These are phyloP conservation scores for Ommatoiulus sabulosus DNA, from an alignment of 2,888 invertebrate genomes.

Conservation along the genomic window DNA sequence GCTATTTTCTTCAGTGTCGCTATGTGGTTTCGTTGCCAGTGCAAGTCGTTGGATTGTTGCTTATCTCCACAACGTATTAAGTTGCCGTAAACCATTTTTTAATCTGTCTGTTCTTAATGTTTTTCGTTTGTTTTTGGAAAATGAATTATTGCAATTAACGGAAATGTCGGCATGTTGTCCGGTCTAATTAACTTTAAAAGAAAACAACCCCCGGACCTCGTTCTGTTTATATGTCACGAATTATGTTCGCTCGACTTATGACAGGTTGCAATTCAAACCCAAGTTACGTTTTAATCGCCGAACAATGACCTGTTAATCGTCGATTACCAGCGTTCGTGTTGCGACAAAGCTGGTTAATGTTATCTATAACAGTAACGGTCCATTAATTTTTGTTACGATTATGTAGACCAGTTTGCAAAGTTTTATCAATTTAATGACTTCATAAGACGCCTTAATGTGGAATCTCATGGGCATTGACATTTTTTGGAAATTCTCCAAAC, in stretches of 20 bases:
- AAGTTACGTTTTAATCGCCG: background rate
- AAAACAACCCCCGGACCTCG: background rate
- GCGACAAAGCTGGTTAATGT: background rate
- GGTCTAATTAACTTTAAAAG: background rate
- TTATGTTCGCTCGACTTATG: background rate
- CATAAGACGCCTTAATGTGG: too few relatives aligned
- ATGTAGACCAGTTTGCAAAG: too few relatives aligned
- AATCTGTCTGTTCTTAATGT: background rate
- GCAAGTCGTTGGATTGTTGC: background rate
- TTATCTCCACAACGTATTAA: background rate
- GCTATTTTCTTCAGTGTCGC: background rate
- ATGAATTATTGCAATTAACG: conserved; percentile 12
- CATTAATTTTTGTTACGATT: background rate
- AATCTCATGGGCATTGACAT: too few relatives aligned
- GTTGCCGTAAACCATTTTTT: background rate
- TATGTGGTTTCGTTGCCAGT: background rate
- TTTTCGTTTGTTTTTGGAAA: background rate
- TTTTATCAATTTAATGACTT: too few relatives aligned
- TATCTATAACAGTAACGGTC: background rate
- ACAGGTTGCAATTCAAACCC: background rate
- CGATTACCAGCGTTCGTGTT: background rate
- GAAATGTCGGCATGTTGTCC: background rate
- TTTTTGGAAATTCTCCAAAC: too few relatives aligned
- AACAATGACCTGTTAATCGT: background rate
- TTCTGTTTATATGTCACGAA: background rate